Conservation (phyloP, 1,140 invertebrate species). For the Aphelinus atriplicis region DNA sequence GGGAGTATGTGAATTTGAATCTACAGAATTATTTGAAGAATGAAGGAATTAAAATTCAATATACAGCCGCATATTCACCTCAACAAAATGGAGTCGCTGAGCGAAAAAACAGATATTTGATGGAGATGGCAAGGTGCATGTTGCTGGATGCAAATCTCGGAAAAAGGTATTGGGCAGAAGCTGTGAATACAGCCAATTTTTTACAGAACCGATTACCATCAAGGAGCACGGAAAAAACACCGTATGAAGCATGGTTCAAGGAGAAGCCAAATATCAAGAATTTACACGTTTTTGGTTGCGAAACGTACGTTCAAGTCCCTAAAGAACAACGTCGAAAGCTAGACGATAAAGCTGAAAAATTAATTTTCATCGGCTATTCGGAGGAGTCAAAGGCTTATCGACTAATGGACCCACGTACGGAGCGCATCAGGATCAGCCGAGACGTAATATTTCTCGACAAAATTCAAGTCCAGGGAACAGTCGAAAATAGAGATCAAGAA, state of each 20-base stretch:
- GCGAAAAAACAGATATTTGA: background rate
- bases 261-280: constrained; percentile 29
- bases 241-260: constrained; percentile 36
- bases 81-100: constrained; percentile 32
- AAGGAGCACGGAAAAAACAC: constrained; percentile 35
- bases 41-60: constrained; percentile 33
- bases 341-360: constrained; percentile 28
- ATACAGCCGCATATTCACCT: constrained; percentile 30
- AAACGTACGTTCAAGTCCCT: constrained; percentile 40
- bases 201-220: constrained; percentile 3
- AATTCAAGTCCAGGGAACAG: too few species aligned
- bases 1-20: constrained; percentile 37
- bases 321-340: constrained; percentile 45
- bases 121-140: background rate
- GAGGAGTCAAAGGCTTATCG: constrained; percentile 34
- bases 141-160: background rate
- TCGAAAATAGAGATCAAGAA: too few species aligned
- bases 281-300: constrained; percentile 24
- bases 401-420: constrained; percentile 45
- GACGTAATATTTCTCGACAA: constrained; percentile 51
- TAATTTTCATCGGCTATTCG: constrained; percentile 39
- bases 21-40: constrained; percentile 32
- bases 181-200: background rate
- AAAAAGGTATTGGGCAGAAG: constrained; percentile 6
- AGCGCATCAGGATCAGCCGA: constrained; percentile 47